phyloP scores from a whole-genome alignment of 2,888 invertebrate genomes.

The Agrilus biguttatus region DNA sequence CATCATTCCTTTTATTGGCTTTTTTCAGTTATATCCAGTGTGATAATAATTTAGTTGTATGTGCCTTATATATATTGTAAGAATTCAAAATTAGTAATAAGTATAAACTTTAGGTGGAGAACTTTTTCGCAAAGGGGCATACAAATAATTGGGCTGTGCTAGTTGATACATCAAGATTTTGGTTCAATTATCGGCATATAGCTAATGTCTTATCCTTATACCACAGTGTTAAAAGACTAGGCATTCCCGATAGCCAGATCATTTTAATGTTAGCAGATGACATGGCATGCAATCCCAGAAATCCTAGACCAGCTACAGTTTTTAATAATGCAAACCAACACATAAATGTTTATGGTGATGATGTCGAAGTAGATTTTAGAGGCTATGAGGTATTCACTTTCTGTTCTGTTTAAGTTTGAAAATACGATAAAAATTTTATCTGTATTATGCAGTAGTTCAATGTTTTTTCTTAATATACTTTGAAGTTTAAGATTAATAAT shows the following conservation, averaged over 20 bases:
- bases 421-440: too few relatives aligned
- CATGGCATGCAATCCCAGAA: conserved; percentile 97
- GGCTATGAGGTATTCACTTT: conserved; percentile 59
- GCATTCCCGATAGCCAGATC: conserved; percentile 98
- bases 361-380: conserved; percentile 97
- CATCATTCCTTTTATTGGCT: too few relatives aligned
- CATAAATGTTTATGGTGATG: conserved; percentile 97
- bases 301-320: conserved; percentile 93
- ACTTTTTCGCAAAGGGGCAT: conserved; percentile 55
- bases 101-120: conserved; percentile 5
- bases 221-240: conserved; percentile 90
- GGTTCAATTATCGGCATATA: conserved; percentile 99
- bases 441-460: too few relatives aligned
- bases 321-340: conserved; percentile 97
- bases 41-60: too few relatives aligned
- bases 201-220: conserved; percentile 98
- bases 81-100: neutral
- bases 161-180: conserved; percentile 96
- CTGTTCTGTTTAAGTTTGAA: too few relatives aligned
- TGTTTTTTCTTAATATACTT: too few relatives aligned
- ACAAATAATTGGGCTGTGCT: conserved; percentile 99
- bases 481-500: conserved; percentile 1
- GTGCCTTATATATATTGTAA: too few relatives aligned
- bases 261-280: conserved; percentile 99
- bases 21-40: too few relatives aligned